Base-by-base conservation (phyloP, 2,113 vertebrate genomes). In the Tylochromis polylepis region DNA sequence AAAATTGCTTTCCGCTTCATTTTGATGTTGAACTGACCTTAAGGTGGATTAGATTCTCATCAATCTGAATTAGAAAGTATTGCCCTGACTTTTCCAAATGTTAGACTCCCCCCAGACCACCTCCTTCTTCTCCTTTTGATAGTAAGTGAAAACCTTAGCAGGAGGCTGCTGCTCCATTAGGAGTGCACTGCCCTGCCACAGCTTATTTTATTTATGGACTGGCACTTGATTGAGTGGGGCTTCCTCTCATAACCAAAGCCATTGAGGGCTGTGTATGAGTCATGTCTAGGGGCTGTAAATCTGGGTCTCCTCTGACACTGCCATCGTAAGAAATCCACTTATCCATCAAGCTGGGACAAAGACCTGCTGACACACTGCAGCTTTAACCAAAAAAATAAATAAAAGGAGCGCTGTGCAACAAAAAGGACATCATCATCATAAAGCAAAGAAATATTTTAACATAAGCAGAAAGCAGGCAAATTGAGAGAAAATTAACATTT, bases 11-110 rank as follows among this genome's bases (percentile, higher is more conserved):
- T 92, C 85, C 80, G 56, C 90, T 94, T 89, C 67, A 22, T 92
- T 96, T 91, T 94, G 83, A 95, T 91, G 94, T 83, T 93, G 90
- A 93, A 95, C 84, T 93, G 91, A 95, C 95, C 95, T 95, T 95
- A 94, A 94, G 84, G 90, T 89, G 94, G 95, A 96, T 96, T 95
- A 95, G 89, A 95, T 86, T 92, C 90, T 95, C 95, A 96, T 96
- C 95, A 96, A 93, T 95, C 94, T 95, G 93, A 95, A 94, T 95
- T 94, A 95, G 85, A 92, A 90, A 88, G 87, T 82, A 95, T 94
- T 93, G 83, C 91, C 83, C 55, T 22, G 65, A 95, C 89, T 95
- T 96, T 95, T 95, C 94, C 94, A 95, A 94, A 87, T 85, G 67
- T 60, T 85, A 87, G 59, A 87, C 84, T 85, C 70, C 57, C 58